Evolutionary conservation across 2,888 invertebrate genomes (phyloP), one percentile per base, ranked within the genome.

Genomic region (Caenorhabditis sp.): DNA sequence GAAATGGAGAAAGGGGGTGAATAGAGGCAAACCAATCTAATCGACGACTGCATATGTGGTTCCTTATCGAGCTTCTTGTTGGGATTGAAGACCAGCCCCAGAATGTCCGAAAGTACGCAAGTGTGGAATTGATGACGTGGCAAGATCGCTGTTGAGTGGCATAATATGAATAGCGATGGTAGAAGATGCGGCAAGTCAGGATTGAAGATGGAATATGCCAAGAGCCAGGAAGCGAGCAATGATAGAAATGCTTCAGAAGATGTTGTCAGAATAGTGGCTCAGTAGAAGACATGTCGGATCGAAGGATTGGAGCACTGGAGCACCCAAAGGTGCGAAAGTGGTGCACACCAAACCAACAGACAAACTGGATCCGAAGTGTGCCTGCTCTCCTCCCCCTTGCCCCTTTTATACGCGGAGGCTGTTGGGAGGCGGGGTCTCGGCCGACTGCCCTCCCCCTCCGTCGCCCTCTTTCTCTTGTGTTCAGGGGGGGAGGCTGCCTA

Each of bases 351-450:
- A 79, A 79, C 63, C 79, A 41, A 49, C 54, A 70, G 47, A 51
- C 79, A 79, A 81, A 81, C 81, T 81, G 75, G 81, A 81, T 81
- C 54, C 81, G 81, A 81, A 75, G 69, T 81, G 81, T 81, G 75
- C 69, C 75, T 81, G 81, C 74, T 81, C 81, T 70, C 75, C 81
- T 81, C 81, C 81, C 75, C 81, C 66, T 47, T 38, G 41, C 49
- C 66, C 70, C 75, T 81, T 81, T 64, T 81, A 81, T 81, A 81
- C 81, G 64, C 64, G 59, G 76, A 59, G 59, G 76, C 38, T 54
- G 76, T 12, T 68, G 59, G 14, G 12, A 51, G 81, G 81, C 75
- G 81, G 75, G 31, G 81, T 73, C 22, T 80, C 72, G 47, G 59
- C 70, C 61, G 31, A 70, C 75, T 75, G 70, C 81, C 81, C 81